Base-by-base conservation (phyloP, 2,888 invertebrate species). In the Ditula angustiorana region DNA sequence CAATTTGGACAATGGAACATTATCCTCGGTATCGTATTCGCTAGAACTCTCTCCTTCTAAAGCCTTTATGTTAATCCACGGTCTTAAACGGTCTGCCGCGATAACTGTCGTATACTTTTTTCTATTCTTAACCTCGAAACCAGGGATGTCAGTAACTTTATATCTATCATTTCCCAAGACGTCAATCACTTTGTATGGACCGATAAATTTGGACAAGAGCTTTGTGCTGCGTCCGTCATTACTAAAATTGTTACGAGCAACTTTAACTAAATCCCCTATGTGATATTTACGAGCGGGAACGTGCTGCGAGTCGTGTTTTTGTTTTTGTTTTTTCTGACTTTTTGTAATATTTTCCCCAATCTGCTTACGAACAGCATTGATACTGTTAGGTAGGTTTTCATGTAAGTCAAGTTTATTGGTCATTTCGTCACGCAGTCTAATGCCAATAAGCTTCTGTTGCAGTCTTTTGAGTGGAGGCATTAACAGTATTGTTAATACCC, bases 401-500 rank as follows among this genome's bases (percentile, higher is more conserved):
- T 11, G 33, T 33, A 33, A 33, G 10, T 33, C 55, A 23, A 69
- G 37, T 28, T 61, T 71, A 55, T 69, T 71, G 8, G 46, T 1
- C 5, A 70, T 13, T 30, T 7, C 19, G 53, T 35, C 35, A 1
- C 56, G 47, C n/a, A 66, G 13, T 41, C 30, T 59, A 46, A n/a
- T 0, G 1, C 67, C 68, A 37, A 62, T 53, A 49, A 33, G 47
- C 58, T 47, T 72, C 70, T 24, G 70, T 28, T n/a, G 70, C 56
- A 0, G 66, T 67, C 37, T 67, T 69, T 19, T 65, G 47, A 28
- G 70, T 70, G 1, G 70, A 23, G 2, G 58, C 16, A 61, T 69
- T 69, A 2, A 67, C 21, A 8, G 69, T 63, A 28, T 70, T 72
- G 33, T 72, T 72, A 7, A 70, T 56, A 5, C 69, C 67, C 63